These are phyloP conservation scores for Plecturocebus donacophilus DNA, from an alignment of 2,113 vertebrate genomes.

Conservation along the genomic window DNA sequence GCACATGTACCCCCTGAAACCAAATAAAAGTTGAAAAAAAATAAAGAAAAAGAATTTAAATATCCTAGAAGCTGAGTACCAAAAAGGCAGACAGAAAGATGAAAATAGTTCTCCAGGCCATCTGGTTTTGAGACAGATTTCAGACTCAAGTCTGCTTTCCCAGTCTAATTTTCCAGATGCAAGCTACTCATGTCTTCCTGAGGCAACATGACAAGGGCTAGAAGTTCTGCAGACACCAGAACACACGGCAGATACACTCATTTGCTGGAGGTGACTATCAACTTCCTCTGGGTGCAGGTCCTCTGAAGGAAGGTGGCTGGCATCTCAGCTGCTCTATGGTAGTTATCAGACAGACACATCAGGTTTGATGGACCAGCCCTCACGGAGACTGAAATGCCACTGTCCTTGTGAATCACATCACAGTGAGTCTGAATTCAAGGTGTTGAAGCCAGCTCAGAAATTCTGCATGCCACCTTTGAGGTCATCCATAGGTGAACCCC, in stretches of 20 bases:
- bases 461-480: too few species aligned
- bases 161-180: not conserved
- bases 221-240: not conserved
- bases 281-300: not conserved
- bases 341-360: not conserved
- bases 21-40: too few species aligned
- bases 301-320: not conserved
- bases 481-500: not conserved
- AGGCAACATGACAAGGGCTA: not conserved
- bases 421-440: not conserved
- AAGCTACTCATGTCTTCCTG: not conserved
- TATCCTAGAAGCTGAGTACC: not conserved
- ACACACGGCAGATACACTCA: too few species aligned
- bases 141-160: not conserved
- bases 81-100: not conserved
- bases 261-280: too few species aligned
- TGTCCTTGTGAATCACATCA: not conserved
- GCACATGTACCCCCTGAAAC: too few species aligned
- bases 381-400: not conserved
- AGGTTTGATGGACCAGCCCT: not conserved
- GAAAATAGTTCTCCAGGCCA: not conserved
- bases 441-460: not conserved
- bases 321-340: too few species aligned
- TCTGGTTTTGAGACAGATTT: not conserved
- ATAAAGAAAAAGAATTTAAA: not conserved